These are phyloP conservation scores for Drosophila buzzatii DNA, from an alignment of 2,888 invertebrate species.

Conservation along the genomic window DNA sequence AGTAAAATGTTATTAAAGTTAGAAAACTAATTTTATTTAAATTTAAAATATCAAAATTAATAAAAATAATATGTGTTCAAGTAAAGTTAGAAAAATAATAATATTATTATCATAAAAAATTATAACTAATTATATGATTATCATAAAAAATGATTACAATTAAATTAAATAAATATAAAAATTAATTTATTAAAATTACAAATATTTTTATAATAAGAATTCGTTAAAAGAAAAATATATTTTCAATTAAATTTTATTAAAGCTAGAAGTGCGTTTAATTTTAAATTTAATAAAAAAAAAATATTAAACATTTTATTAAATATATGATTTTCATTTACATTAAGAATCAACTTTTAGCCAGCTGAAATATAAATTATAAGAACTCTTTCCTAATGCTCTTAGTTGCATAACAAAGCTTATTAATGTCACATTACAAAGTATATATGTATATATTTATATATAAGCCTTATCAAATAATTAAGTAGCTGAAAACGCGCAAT, in stretches of 20 bases:
- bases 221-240: no score
- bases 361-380: background rate
- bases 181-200: background rate
- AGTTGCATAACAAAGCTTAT: conserved; percentile 17
- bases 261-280: no score
- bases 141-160: background rate
- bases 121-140: no score
- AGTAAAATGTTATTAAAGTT: no score
- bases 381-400: background rate
- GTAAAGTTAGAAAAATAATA: no score
- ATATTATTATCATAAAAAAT: background rate
- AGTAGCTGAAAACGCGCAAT: conserved; percentile 29
- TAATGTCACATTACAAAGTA: conserved; percentile 34
- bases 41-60: no score
- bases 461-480: conserved; percentile 39
- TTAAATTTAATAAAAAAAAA: no score
- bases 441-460: conserved; percentile 10
- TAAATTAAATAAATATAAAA: background rate
- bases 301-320: no score
- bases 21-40: no score
- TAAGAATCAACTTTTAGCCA: background rate
- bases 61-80: no score
- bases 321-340: background rate
- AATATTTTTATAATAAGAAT: background rate
- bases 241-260: no score